Conservation (phyloP, 2,113 vertebrate species). For the Gasterosteus aculeatus region DNA sequence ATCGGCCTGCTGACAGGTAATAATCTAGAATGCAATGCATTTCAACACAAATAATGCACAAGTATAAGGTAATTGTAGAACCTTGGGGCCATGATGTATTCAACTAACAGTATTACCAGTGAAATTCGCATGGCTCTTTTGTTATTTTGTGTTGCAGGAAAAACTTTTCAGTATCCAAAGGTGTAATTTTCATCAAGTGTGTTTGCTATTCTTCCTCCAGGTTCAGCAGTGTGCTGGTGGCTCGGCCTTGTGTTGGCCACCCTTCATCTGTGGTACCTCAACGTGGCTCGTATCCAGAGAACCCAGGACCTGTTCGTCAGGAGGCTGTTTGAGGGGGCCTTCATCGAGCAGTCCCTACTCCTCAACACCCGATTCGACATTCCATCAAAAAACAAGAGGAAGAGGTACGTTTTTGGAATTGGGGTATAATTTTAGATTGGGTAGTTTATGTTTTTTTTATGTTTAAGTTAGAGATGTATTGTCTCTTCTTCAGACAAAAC, state of each 20-base stretch:
- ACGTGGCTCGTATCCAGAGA: conserved; percentile 71
- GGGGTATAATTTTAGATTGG: not conserved
- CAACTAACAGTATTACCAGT: not conserved
- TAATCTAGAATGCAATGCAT: not conserved
- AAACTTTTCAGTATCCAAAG: not conserved
- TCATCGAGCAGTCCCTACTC: conserved; percentile 79
- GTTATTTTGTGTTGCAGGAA: not conserved
- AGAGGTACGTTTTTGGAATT: conserved; percentile 37
- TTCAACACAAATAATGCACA: not conserved
- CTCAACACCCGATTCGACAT: conserved; percentile 73
- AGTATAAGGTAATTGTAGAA: not conserved
- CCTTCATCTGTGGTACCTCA: conserved; percentile 67
- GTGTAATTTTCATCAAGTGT: not conserved
- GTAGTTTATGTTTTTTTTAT: not conserved
- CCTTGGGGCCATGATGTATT: not conserved
- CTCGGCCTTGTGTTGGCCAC: conserved; percentile 70
- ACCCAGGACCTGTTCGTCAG: conserved; percentile 74
- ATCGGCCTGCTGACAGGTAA: conserved; percentile 59
- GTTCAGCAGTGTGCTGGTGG: conserved; percentile 68
- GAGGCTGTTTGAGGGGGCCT: conserved; percentile 74
- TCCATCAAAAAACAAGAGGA: conserved; percentile 10
- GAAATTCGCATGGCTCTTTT: not conserved
- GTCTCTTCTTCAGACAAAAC: not conserved
- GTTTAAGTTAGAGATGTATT: not conserved
- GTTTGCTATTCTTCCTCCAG: conserved; percentile 1